Evolutionary conservation across 2,113 vertebrate genomes (phyloP), one percentile per base, ranked within the genome.

Genomic region (Megaceryle maxima): DNA sequence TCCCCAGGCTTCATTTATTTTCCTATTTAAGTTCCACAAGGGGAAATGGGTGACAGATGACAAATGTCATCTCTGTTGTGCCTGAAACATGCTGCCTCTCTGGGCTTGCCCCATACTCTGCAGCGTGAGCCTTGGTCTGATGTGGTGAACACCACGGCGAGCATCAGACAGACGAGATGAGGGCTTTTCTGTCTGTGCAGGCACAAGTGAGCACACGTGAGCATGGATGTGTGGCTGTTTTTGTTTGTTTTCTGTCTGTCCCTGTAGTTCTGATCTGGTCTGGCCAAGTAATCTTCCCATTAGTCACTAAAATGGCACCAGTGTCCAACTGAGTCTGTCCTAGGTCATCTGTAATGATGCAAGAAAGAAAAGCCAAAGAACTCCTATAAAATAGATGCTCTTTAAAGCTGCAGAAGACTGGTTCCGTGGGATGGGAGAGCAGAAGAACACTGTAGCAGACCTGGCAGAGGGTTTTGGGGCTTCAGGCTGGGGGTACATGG

Each of bases 71-170:
- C 56, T 67, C 4, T 1, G 5, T 53, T 67, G 43, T 74, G 55
- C 35, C 25, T 56, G 48, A 55, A 55, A 21, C 37, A 4, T 0
- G 0, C 19, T 50, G 41, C 43, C 7, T 62, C 92, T 0, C 0
- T 0, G 6, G 63, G 57, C 48, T 88, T 63, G 53, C 35, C 39
- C 16, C 0, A 1, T 5, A 19, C 18, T 57, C n/a, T 0, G 0
- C 2, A 5, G 26, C 2, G 2, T 39, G 44, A 90, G 14, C 43
- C 25, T 57, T 55, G 2, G 7, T 82, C 51, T 68, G 67, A 64
- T 72, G 85, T 64, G 84, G 74, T 62, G 37, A 79, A 39, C 2
- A 4, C 77, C 9, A 62, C 33, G 93, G 59, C 10, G 33, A 67
- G 75, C 70, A 25, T 62, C n/a, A 43, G 53, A 28, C 1, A 4